These are phyloP conservation scores for Macrostomum cliftonense DNA, from an alignment of 2,888 invertebrate species.

Conservation along the genomic window DNA sequence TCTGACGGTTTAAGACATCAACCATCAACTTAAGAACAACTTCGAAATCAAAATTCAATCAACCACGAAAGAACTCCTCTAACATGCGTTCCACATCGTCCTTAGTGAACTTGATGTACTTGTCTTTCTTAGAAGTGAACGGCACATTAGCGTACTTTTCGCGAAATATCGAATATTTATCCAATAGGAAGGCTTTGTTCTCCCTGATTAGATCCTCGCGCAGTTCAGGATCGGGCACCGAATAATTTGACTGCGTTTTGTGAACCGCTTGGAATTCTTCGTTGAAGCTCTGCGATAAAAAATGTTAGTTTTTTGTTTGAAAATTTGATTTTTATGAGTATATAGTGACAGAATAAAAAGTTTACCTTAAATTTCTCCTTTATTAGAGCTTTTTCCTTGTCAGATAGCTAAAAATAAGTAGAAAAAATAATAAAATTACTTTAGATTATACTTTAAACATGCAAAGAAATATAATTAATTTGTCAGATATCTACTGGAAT, in stretches of 20 bases:
- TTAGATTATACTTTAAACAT: too few species aligned
- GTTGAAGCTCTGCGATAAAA: slow-evolving; percentile 58
- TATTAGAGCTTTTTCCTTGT: slow-evolving; percentile 62
- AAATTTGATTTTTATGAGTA: too few species aligned
- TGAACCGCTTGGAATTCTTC: slow-evolving; percentile 79
- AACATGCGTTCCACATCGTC: slow-evolving; percentile 62
- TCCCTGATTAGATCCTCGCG: slow-evolving; percentile 68
- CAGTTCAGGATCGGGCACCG: slow-evolving; percentile 74
- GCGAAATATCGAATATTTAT: slow-evolving; percentile 49
- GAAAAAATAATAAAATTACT: not conserved
- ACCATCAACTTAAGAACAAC: too few species aligned
- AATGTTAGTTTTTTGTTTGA: too few species aligned
- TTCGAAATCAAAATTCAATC: too few species aligned
- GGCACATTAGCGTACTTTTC: slow-evolving; percentile 45
- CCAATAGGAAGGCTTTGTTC: slow-evolving; percentile 68
- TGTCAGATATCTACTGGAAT: too few species aligned
- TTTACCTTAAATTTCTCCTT: slow-evolving; percentile 72
- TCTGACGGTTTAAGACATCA: too few species aligned
- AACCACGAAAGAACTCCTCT: slow-evolving; percentile 57
- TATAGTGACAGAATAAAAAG: too few species aligned
- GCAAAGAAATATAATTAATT: too few species aligned
- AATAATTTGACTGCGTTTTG: slow-evolving; percentile 65
- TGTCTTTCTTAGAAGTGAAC: slow-evolving; percentile 78
- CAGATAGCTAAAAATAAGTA: slow-evolving; percentile 49
- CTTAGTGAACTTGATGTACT: slow-evolving; percentile 74